Base-by-base conservation (phyloP, 23 tunicate species). In the Ciona savignyi region DNA sequence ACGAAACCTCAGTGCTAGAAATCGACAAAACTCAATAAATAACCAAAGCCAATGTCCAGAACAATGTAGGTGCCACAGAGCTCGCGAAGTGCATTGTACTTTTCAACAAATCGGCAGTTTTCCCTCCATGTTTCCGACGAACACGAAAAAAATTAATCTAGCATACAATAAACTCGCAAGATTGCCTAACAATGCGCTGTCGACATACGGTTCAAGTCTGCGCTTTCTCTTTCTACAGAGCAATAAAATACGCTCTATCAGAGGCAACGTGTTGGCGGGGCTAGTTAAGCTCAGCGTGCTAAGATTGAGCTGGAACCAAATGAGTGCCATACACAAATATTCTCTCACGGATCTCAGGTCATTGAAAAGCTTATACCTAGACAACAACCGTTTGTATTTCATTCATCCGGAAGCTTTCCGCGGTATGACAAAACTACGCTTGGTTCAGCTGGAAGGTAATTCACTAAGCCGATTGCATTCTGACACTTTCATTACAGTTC, bases 401-500 rank as follows among this genome's bases (percentile, higher is more conserved):
- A 67, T 83, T 33, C 89, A 83, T 35, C 89, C 89, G 2, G 70
- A 75, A 31, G 82, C 89, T 31, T 61, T 83, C 11, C 35, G 75
- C 0, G 89, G 89, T 32, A 61, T 83, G 4, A 63, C 77, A 11
- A 83, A 70, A 24, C 68, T 83, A 27, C 69, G 34, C 21, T 48
- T 77, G 22, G 28, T 83, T 29, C 82, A 83, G 32, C 76, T 83
- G 56, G 89, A 83, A 29, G 89, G 89, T n/a, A 83, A 83, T 66
- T 25, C 56, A 28, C 33, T 83, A 25, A 32, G 72, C 1, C 72
- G 68, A 35, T 62, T 83, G 27, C 89, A 83, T 25, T 51, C 72
- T 0, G 89, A 83, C 72, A 70, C 63, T 22, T 83, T 83, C 35
- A 73, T 71, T 2, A 83, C 89, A n/a, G 34, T 83, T 49, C 70